A percentile compares a stretch with the other conserved stretches of the same genome.
Evolutionary conservation across 2,797 vertebrate species (phyloP).

Genomic region (Lutjanus argentimaculatus): DNA sequence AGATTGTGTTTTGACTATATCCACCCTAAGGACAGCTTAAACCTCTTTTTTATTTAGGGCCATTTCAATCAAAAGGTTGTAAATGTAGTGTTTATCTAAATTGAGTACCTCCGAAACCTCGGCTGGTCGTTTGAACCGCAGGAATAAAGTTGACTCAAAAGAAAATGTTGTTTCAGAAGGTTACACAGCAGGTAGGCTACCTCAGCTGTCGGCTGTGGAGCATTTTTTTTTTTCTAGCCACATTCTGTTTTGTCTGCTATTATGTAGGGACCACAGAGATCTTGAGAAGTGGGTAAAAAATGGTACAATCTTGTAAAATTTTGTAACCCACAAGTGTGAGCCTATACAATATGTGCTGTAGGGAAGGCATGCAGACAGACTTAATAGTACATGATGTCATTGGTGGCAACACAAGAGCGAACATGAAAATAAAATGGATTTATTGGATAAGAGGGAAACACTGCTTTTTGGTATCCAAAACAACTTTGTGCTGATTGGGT

Average conservation of each 20-base stretch:
- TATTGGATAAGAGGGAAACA: slow-evolving; percentile 55
- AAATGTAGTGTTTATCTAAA: slow-evolving; percentile 71
- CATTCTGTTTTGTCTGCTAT: slow-evolving; percentile 47
- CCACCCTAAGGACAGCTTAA: slow-evolving; percentile 40
- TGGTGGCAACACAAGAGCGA: slow-evolving; percentile 46
- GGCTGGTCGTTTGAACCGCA: slow-evolving; percentile 50
- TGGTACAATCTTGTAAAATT: slow-evolving; percentile 43
- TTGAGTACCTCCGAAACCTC: slow-evolving; percentile 61
- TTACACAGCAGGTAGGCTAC: slow-evolving; percentile 64
- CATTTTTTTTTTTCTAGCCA: slow-evolving; percentile 23
- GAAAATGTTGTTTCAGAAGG: slow-evolving; percentile 53
- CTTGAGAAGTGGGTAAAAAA: slow-evolving; percentile 37
- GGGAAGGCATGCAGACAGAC: slow-evolving; percentile 28
- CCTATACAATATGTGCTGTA: slow-evolving; percentile 42
- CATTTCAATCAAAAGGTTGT: slow-evolving; percentile 59
- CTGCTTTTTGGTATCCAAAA: slow-evolving; percentile 48
- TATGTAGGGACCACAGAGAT: slow-evolving; percentile 48
- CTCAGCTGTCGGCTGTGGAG: slow-evolving; percentile 37
- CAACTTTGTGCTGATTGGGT: slow-evolving; percentile 26
- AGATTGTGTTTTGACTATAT: slow-evolving; percentile 43
- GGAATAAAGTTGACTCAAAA: slow-evolving; percentile 48
- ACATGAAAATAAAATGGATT: slow-evolving; percentile 70
- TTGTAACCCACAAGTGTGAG: slow-evolving; percentile 44
- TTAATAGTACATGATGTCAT: slow-evolving; percentile 66
- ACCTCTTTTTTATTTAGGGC: slow-evolving; percentile 49